Conservation (phyloP, 2,797 vertebrate genomes). For the Typhlichthys eigenmanni region DNA sequence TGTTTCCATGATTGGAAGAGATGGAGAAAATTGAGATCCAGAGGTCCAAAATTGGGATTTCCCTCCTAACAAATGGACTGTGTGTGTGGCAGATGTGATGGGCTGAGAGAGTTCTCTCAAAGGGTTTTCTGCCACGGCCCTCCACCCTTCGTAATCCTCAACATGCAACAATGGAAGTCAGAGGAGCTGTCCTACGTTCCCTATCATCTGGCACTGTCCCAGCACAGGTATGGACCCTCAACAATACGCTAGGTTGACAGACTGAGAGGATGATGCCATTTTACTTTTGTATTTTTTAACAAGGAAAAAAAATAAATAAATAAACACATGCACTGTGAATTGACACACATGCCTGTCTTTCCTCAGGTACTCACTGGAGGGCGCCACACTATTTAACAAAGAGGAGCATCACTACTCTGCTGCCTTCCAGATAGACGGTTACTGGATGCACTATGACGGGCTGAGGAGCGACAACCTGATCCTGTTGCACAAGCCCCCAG, state of each 20-base stretch:
- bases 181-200: conserved; percentile 89
- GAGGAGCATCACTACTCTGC: conserved; percentile 90
- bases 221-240: conserved; percentile 79
- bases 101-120: conserved; percentile 85
- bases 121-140: conserved; percentile 85
- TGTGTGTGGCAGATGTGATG: conserved; percentile 72
- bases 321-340: too few relatives aligned
- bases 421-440: conserved; percentile 85
- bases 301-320: too few relatives aligned
- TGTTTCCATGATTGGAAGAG: too few relatives aligned
- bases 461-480: conserved; percentile 87
- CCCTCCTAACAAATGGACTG: background rate
- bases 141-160: conserved; percentile 88
- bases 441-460: conserved; percentile 87
- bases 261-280: too few relatives aligned
- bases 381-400: conserved; percentile 88
- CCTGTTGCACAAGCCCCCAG: conserved; percentile 85
- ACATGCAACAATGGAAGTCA: conserved; percentile 92
- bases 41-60: background rate
- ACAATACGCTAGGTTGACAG: background rate
- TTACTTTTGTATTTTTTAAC: too few relatives aligned
- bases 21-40: too few relatives aligned
- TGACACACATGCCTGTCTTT: background rate
- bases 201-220: conserved; percentile 85
- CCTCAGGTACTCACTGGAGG: conserved; percentile 86